Percentiles rank a stretch among this genome's conserved stretches.
These are phyloP conservation scores for Ancistrus triradiatus DNA, from an alignment of 2,113 vertebrate genomes.

Conservation along the genomic window DNA sequence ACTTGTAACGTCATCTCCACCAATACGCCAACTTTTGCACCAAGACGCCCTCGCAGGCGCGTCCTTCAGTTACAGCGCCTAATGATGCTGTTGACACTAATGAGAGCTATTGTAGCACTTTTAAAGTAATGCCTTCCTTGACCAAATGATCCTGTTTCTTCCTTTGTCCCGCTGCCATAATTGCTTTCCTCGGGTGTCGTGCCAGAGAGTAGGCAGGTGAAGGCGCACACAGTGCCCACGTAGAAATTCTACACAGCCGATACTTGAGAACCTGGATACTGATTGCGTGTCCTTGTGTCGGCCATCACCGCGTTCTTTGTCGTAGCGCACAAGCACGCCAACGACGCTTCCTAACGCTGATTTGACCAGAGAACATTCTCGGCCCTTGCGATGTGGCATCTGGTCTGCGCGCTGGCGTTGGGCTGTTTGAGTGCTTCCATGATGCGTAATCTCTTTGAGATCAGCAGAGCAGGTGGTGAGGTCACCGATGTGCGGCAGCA, in stretches of 20 bases:
- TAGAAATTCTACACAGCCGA: conserved; percentile 13
- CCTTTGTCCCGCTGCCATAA: conserved; percentile 35
- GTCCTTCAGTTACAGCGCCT: conserved; percentile 10
- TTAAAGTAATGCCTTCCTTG: conserved; percentile 11
- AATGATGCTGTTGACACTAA: conserved; percentile 42
- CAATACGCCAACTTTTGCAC: too few relatives aligned
- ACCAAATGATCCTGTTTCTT: conserved; percentile 36
- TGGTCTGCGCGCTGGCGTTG: background rate
- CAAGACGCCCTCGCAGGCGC: background rate
- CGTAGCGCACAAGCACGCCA: too few relatives aligned
- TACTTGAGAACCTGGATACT: conserved; percentile 23
- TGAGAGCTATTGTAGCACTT: conserved; percentile 29
- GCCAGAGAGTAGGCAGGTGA: conserved; percentile 1
- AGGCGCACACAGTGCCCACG: conserved; percentile 14
- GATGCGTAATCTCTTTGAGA: conserved; percentile 9
- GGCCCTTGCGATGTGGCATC: background rate
- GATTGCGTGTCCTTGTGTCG: conserved; percentile 29
- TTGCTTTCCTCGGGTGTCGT: conserved; percentile 36
- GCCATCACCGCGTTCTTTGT: conserved; percentile 24
- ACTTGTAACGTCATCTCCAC: too few relatives aligned
- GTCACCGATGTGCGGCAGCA: background rate
- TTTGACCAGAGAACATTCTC: too few relatives aligned
- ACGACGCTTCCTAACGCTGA: too few relatives aligned
- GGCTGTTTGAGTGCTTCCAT: background rate
- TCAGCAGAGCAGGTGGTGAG: conserved; percentile 4